Evolutionary conservation across 2,113 vertebrate species (phyloP), one percentile per base, ranked within the genome.

Genomic region (Tympanuchus pallidicinctus): DNA sequence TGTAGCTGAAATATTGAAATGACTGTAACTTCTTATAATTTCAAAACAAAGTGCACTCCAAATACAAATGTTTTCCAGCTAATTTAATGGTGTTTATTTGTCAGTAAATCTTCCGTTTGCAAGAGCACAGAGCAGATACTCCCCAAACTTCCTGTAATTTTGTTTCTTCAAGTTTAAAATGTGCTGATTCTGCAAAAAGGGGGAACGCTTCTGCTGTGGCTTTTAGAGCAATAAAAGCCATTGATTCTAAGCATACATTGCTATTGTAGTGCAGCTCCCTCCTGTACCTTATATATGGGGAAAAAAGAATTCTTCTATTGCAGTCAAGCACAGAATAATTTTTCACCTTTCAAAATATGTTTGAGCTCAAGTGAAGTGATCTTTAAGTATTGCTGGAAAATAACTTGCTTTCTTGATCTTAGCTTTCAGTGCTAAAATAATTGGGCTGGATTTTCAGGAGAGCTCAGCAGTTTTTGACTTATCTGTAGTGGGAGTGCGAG

Each of bases 81-180:
- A 36, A 13, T 21, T 65, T 42, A 73, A 34, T 56, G 54, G 7
- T 54, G 75, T 77, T 91, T 92, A 61, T 69, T 89, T 92, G 85
- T 85, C 66, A 54, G 38, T 61, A 71, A 38, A 9, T 78, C 34
- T 7, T 71, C 40, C 15, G 4, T 56, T 11, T 72, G 38, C 47
- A 20, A 59, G 73, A 84, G 80, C 73, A 36, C 48, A 56, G 67
- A 54, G 75, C 45, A 91, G 91, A 89, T 73, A 32, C 40, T 76
- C 54, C 74, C 74, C 76, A 48, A 4, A 7, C 84, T 91, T 92
- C 90, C 86, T 92, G 74, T 82, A 14, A 70, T 60, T 94, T 92
- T 54, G 22, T 75, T 65, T 57, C 77, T 93, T 91, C 78, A 32
- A 88, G 43, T 77, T 88, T 89, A 66, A 82, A 88, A 79, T 89